These are phyloP conservation scores for Amblyjoppa proteus DNA, from an alignment of 2,888 invertebrate species.

Conservation along the genomic window DNA sequence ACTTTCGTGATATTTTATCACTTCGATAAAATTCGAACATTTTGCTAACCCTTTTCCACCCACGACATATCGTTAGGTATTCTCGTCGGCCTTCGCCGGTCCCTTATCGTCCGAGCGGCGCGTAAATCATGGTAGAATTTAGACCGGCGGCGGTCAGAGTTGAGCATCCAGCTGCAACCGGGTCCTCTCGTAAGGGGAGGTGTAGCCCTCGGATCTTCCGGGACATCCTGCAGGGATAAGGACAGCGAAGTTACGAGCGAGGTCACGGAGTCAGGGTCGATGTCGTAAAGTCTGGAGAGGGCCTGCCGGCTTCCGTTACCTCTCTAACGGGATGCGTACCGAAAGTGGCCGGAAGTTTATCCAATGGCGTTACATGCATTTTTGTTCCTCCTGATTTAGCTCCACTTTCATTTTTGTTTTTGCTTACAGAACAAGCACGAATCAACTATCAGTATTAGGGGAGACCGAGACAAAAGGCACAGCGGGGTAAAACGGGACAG, in stretches of 20 bases:
- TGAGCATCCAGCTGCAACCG: conserved; percentile 55
- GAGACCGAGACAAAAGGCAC: too few species aligned
- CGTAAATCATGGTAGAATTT: conserved; percentile 77
- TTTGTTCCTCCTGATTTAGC: not conserved
- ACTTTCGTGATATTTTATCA: not conserved
- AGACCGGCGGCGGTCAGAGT: conserved; percentile 69
- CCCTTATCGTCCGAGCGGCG: conserved; percentile 69
- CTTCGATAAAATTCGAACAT: conserved; percentile 14
- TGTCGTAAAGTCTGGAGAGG: conserved; percentile 52
- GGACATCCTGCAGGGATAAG: conserved; percentile 64
- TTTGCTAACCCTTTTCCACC: conserved; percentile 16
- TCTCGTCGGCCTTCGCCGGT: conserved; percentile 51
- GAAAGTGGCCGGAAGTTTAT: not conserved
- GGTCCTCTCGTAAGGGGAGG: conserved; percentile 21
- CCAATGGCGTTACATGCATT: conserved; percentile 16
- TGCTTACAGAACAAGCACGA: not conserved
- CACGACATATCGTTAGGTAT: conserved; percentile 54
- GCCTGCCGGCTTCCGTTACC: conserved; percentile 38
- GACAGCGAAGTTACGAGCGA: conserved; percentile 68
- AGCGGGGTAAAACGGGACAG: too few species aligned
- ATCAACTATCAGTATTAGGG: not conserved
- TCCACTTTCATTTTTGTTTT: not conserved
- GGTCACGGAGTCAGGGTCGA: conserved; percentile 69
- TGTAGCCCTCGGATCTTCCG: conserved; percentile 56
- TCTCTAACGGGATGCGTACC: conserved; percentile 28